These are phyloP conservation scores for Notarius lentiginosus DNA, from an alignment of 2,113 vertebrate genomes.

Conservation along the genomic window DNA sequence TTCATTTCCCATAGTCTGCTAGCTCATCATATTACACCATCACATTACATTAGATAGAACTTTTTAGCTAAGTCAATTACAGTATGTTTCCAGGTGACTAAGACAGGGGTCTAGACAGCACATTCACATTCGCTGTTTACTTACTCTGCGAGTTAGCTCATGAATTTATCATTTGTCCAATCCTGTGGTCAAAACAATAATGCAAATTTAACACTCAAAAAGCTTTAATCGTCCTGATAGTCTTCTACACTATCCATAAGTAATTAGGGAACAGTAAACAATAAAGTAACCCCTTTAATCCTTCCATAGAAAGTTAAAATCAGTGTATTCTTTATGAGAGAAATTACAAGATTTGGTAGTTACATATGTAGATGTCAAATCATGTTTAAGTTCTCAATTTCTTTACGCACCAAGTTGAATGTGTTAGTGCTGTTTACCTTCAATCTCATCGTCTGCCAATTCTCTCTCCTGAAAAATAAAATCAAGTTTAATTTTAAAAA, in stretches of 20 bases:
- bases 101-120: not conserved
- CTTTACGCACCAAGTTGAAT: not conserved
- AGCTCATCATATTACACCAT: not conserved
- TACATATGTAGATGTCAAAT: not conserved
- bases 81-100: not conserved
- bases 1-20: not conserved
- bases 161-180: not conserved
- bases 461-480: conserved; percentile 65
- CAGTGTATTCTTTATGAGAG: not conserved
- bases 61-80: not conserved
- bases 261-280: not conserved
- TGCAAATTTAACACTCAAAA: not conserved
- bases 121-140: not conserved
- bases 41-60: not conserved
- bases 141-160: not conserved
- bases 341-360: not conserved
- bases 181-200: not conserved
- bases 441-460: conserved; percentile 76
- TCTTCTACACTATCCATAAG: not conserved
- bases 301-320: not conserved
- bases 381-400: not conserved
- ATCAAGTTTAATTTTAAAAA: not conserved
- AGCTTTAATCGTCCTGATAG: not conserved
- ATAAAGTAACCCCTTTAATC: not conserved
- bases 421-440: conserved; percentile 61